These are phyloP conservation scores for Phaethon lepturus DNA, from an alignment of 2,113 vertebrate species.

Conservation along the genomic window DNA sequence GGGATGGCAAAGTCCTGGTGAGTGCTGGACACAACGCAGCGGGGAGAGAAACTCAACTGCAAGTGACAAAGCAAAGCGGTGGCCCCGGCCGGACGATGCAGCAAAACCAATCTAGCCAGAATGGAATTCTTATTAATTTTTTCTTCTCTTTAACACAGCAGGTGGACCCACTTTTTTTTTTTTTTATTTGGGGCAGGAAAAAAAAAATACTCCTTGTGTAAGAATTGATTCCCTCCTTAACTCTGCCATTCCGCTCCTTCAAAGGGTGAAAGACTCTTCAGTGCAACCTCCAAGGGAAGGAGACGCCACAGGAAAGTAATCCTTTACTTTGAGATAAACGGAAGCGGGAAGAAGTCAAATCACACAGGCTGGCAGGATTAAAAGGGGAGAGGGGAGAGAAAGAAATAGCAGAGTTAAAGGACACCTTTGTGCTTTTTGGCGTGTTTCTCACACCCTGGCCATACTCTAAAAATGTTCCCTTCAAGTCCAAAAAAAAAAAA, in stretches of 20 bases:
- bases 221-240: not conserved
- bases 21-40: not conserved
- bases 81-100: not conserved
- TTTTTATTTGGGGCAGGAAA: not conserved
- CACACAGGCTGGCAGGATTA: conserved; percentile 22
- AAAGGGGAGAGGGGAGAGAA: conserved; percentile 38
- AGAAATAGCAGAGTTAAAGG: conserved; percentile 42
- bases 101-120: not conserved
- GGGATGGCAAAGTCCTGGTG: not conserved
- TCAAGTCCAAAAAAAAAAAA: not conserved
- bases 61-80: not conserved
- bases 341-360: conserved; percentile 28
- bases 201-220: not conserved
- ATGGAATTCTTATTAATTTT: not conserved
- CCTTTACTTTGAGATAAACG: conserved; percentile 36
- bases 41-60: not conserved
- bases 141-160: not conserved
- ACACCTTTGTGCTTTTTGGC: conserved; percentile 59
- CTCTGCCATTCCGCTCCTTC: conserved; percentile 10
- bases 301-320: conserved; percentile 39
- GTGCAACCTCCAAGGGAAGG: conserved; percentile 52
- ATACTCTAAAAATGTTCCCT: conserved; percentile 27
- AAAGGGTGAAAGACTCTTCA: conserved; percentile 44
- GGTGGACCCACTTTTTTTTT: not conserved
- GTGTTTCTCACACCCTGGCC: conserved; percentile 41